Base-by-base conservation (phyloP, 2,113 vertebrate genomes). In the Oreotrochilus melanogaster region DNA sequence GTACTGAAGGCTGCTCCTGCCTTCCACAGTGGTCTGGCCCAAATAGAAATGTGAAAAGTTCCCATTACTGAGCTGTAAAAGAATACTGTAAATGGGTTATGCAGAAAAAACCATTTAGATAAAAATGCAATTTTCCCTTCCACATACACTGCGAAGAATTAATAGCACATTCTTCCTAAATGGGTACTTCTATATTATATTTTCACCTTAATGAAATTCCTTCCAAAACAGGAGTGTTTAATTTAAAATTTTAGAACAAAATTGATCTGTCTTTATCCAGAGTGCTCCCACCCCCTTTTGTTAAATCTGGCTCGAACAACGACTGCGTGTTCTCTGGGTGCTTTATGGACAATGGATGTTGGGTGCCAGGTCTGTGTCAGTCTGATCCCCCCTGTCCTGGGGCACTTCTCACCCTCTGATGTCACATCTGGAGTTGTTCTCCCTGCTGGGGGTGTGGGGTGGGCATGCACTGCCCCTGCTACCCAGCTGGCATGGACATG, bases 81-180 rank as follows among this genome's bases (percentile, higher is more conserved):
- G 95, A 97, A 92, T 78, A 95, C 92, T 87, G 91, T 96, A 96
- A 97, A 97, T 98, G 96, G 96, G 95, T 97, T 97, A 97, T 94
- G 96, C 95, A 97, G 97, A 96, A 95, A 97, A 95, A 97, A 70
- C 67, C 97, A 97, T 97, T 97, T 98, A 97, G 97, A 97, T 98
- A 98, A 98, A 98, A 98, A 97, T 92, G 96, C 96, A 96, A 97
- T 98, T 97, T 97, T 97, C 95, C 65, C 93, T 94, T 98, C 86
- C 82, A 67, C 90, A 97, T 72, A 93, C 93, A 95, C 93, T 88
- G 89, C 96, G 92, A 97, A 94, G 96, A 98, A 97, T 98, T 98
- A 98, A 98, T 97, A 97, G 95, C 96, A 96, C 93, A 88, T 97
- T 97, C 95, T 96, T 97, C 91, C 94, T 97, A 96, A 97, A 97